Conservation (phyloP, 2,888 invertebrate species). For the Lamproptera curius region DNA sequence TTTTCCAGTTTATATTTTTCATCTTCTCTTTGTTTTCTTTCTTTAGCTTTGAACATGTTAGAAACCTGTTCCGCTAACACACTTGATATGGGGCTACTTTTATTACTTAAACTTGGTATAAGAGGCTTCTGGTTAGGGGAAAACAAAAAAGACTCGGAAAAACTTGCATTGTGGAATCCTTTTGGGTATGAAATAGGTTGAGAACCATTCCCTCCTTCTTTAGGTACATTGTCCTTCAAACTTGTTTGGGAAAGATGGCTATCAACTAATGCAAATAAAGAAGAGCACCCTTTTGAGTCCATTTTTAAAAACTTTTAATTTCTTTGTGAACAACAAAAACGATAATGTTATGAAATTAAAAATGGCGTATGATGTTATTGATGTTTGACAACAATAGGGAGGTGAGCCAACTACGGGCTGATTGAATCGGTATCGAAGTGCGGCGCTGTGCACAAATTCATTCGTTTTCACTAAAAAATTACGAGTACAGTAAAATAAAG, state of each 20-base stretch:
- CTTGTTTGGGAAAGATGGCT: constrained; percentile 60
- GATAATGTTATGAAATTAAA: not conserved
- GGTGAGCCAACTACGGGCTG: no score
- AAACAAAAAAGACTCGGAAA: constrained; percentile 38
- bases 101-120: constrained; percentile 42
- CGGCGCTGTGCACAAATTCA: no score
- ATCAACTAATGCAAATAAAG: constrained; percentile 56
- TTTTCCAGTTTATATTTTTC: constrained; percentile 40
- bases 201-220: constrained; percentile 29
- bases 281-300: constrained; percentile 55
- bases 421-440: no score
- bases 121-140: constrained; percentile 42
- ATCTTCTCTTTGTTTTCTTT: constrained; percentile 41
- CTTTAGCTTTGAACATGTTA: constrained; percentile 62
- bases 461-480: no score
- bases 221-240: constrained; percentile 35
- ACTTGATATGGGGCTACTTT: constrained; percentile 42
- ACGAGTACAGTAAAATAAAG: no score
- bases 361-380: not conserved
- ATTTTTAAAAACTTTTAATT: constrained; percentile 4
- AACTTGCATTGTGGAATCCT: constrained; percentile 26
- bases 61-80: constrained; percentile 53
- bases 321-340: not conserved
- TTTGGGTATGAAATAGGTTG: constrained; percentile 33
- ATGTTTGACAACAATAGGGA: no score